Evolutionary conservation across 2,888 invertebrate species (phyloP).

Genomic region (Alsophila aescularia): DNA sequence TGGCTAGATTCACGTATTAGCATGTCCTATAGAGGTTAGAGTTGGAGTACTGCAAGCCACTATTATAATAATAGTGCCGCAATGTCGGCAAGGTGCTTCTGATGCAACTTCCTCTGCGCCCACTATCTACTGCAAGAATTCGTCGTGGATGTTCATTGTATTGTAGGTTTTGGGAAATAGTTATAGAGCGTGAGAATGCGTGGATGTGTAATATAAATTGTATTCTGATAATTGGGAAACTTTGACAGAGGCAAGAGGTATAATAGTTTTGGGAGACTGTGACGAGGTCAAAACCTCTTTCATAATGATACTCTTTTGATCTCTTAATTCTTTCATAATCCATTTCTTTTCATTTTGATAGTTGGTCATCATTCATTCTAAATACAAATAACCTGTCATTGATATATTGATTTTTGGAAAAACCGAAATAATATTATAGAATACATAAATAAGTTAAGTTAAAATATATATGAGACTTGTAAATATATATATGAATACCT

Average conservation of each 20-base stretch:
- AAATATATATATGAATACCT: too few species aligned
- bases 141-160: conserved; percentile 8
- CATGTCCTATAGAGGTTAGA: neutral
- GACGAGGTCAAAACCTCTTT: too few species aligned
- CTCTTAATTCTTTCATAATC: too few species aligned
- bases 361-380: too few species aligned
- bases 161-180: conserved; percentile 12
- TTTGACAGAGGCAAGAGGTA: neutral
- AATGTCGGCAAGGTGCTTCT: conserved; percentile 56
- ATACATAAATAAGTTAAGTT: too few species aligned
- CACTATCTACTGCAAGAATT: conserved; percentile 53
- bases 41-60: conserved; percentile 4
- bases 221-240: conserved; percentile 1
- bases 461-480: too few species aligned
- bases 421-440: too few species aligned
- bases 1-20: too few species aligned
- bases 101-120: conserved; percentile 75
- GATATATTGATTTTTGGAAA: too few species aligned
- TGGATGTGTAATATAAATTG: conserved; percentile 1
- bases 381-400: too few species aligned
- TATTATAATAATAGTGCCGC: conserved; percentile 19
- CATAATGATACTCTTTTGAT: too few species aligned
- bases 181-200: conserved; percentile 9
- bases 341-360: too few species aligned
- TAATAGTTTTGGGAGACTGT: neutral